A percentile compares a stretch with the other conserved stretches of the same genome.
These are phyloP conservation scores for Meloidogyne floridensis DNA, from an alignment of 1,140 invertebrate genomes.

Conservation along the genomic window DNA sequence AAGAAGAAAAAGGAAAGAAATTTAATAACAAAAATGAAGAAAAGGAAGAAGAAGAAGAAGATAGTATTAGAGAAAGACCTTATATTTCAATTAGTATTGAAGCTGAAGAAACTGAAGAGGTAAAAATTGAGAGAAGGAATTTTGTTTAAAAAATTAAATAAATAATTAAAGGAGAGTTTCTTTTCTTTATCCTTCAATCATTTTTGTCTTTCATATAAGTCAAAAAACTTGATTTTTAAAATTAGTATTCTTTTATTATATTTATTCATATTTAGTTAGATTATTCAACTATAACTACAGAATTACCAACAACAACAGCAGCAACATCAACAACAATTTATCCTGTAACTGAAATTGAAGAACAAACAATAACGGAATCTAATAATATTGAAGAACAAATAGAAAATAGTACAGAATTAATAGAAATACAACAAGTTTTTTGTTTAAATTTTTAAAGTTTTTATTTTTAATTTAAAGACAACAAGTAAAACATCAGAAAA, in stretches of 20 bases:
- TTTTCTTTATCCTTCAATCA: no score
- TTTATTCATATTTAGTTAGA: background rate
- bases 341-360: background rate
- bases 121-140: background rate
- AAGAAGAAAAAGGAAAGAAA: constrained; percentile 5
- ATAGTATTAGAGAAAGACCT: background rate
- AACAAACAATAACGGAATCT: background rate
- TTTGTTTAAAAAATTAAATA: no score
- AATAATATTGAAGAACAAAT: background rate
- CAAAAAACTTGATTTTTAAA: background rate
- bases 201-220: no score
- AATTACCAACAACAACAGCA: constrained; percentile 21
- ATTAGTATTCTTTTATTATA: background rate
- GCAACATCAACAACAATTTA: constrained; percentile 23
- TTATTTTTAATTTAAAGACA: background rate
- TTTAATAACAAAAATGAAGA: background rate
- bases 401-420: background rate
- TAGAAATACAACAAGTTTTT: background rate
- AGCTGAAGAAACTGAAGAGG: constrained; percentile 6
- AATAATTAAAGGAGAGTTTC: no score
- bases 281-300: constrained; percentile 35
- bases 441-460: background rate
- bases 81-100: no score
- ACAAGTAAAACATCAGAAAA: background rate
- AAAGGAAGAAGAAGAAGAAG: constrained; percentile 8